Evolutionary conservation across 2,888 invertebrate genomes (phyloP), one percentile per base, ranked within the genome.

Genomic region (Drosophila borborema): DNA sequence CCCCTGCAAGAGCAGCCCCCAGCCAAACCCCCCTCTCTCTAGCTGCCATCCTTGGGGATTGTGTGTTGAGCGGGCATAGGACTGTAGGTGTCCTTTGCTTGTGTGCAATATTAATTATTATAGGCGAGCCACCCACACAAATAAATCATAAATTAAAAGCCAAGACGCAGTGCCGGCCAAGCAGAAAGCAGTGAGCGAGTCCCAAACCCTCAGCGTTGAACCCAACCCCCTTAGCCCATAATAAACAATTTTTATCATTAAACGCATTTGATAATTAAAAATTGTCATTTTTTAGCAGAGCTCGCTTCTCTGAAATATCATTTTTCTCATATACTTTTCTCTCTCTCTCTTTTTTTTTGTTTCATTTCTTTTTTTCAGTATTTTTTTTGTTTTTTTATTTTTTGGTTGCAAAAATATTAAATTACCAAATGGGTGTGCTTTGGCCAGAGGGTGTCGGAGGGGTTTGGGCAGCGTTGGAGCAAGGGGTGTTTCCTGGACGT

Each of bases 181-280:
- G 77, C 79, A 78, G 81, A 73, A 76, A 80, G 64, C 64, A 58
- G 58, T 63, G 75, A 76, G 77, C 80, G 62, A 70, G 28, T 38
- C 64, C 67, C 48, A 20, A 8, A 51, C 59, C 51, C 38, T 12
- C 8, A 18, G 28, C 51, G 31, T 31, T 34, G 45, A 20, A 20
- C 62, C 55, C 49, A 72, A 40, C 43, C 51, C 61, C 59, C 54
- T 38, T 48, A 45, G 45, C 64, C 64, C 80, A 60, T 58, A 74
- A 80, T 77, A 74, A 62, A 82, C 77, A 86, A 89, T 91, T 86
- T 89, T 89, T 91, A 90, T 92, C 91, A 91, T 92, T 91, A 91
- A 84, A 91, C 86, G 89, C 92, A 89, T 91, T 91, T 91, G 86
- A 90, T 91, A 92, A 91, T 91, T 91, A 91, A 92, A 91, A 91